Evolutionary conservation across 2,113 vertebrate genomes (phyloP), one percentile per base, ranked within the genome.

Genomic region (Notarius quadriscutis): DNA sequence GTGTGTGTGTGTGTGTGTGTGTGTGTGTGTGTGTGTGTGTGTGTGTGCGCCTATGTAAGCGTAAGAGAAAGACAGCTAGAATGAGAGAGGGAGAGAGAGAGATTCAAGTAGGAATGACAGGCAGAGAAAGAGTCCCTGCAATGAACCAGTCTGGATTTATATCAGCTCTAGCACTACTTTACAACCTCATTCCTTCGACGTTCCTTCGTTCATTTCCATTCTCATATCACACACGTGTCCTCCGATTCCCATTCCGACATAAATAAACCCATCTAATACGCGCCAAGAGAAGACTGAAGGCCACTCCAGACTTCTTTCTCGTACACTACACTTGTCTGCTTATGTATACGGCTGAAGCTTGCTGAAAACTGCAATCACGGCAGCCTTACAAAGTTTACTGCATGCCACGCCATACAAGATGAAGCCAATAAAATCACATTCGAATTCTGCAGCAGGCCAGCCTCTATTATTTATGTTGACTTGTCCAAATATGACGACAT

Each of bases 81-180:
- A 1, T 22, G 41, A 22, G 7, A 78, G 22, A 78, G 50, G 27
- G 20, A 77, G 50, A 77, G 22, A 79, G 51, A 30, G 77, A 17
- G 20, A 78, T 8, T n/a, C 20, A 4, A 17, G 51, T 1, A 27
- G 51, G 25, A n/a, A 79, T 27, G 78, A 80, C 53, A 58, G n/a
- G 9, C 11, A 41, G 30, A 69, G 20, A 69, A 25, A 81, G 14
- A 41, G 50, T 57, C 17, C 74, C 34, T 80, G 81, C 69, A 63
- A 57, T 74, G 30, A 63, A 86, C 65, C 71, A 78, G 84, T 53
- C 77, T 57, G 63, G 27, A 71, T 69, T 80, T 86, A 22, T 58
- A 81, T 71, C 30, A n/a, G 30, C 77, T 60, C 77, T 12, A 69
- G 75, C 60, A 30, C 53, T 74, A 22, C 27, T 72, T 87, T 81